Percentiles rank a stretch among this genome's conserved stretches.
Conservation (phyloP, 2,113 vertebrate genomes). For the Calyptomena viridis region DNA sequence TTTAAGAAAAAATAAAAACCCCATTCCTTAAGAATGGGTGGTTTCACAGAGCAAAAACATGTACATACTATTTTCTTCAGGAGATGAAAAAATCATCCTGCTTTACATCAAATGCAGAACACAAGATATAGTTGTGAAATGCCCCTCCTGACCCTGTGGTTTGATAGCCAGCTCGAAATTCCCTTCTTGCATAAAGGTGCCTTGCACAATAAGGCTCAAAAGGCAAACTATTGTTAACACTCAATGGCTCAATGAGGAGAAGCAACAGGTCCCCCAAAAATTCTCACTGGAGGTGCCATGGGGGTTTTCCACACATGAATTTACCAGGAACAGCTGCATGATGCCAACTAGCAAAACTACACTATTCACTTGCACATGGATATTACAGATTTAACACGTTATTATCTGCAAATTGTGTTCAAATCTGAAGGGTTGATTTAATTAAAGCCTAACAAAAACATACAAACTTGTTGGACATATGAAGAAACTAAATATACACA, state of each 20-base stretch:
- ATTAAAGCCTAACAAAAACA: background rate
- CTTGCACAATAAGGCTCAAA: background rate
- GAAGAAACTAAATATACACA: background rate
- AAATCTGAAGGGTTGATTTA: background rate
- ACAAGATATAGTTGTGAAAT: background rate
- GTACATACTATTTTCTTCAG: background rate
- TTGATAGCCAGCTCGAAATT: background rate
- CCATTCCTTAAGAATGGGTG: background rate
- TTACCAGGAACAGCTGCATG: background rate
- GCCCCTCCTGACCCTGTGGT: background rate
- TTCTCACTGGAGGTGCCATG: background rate
- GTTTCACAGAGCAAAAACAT: background rate
- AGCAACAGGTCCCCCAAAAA: background rate
- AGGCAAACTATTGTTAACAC: background rate
- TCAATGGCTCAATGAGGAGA: background rate
- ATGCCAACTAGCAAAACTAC: fast-evolving
- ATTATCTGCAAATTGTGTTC: background rate
- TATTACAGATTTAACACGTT: background rate
- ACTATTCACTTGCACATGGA: background rate
- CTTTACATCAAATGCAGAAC: background rate
- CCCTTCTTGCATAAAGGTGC: background rate
- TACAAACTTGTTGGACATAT: background rate
- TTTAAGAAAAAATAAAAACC: background rate
- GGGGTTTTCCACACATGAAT: background rate
- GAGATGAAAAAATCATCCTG: background rate